Percentiles rank a stretch among this genome's conserved stretches.
Conservation (phyloP, 2,888 invertebrate species). For the Parascotia fuliginaria region DNA sequence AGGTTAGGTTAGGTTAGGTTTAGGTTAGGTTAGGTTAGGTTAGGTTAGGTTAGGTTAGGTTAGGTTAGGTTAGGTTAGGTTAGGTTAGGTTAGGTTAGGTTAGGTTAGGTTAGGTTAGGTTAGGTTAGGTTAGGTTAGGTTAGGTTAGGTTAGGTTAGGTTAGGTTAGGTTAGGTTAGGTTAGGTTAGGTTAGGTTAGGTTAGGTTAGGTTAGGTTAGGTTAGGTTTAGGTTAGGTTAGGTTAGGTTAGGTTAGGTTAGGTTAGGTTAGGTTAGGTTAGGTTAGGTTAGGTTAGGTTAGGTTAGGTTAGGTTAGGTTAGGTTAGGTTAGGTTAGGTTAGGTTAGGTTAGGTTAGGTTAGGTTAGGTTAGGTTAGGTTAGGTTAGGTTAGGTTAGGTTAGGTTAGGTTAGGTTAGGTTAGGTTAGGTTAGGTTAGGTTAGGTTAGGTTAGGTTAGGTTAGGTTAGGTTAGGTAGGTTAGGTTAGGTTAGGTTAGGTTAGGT, state of each 20-base stretch:
- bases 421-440: constrained; percentile 13
- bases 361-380: constrained; percentile 2
- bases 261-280: too few relatives aligned
- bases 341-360: constrained; percentile 2
- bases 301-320: constrained; percentile 1
- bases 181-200: constrained; percentile 12
- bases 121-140: constrained; percentile 10
- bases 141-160: constrained; percentile 10
- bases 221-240: too few relatives aligned
- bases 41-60: constrained; percentile 10
- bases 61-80: constrained; percentile 18
- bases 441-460: too few relatives aligned
- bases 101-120: constrained; percentile 7
- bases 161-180: constrained; percentile 12
- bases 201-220: neutral
- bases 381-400: constrained; percentile 1
- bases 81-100: constrained; percentile 21
- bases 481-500: too few relatives aligned
- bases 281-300: too few relatives aligned
- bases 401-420: constrained; percentile 11
- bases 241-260: too few relatives aligned
- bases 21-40: too few relatives aligned
- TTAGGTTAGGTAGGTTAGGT: too few relatives aligned
- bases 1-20: constrained; percentile 24
- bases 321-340: constrained; percentile 2